These are phyloP conservation scores for Andrena bucephala DNA, from an alignment of 2,888 invertebrate species.

Conservation along the genomic window DNA sequence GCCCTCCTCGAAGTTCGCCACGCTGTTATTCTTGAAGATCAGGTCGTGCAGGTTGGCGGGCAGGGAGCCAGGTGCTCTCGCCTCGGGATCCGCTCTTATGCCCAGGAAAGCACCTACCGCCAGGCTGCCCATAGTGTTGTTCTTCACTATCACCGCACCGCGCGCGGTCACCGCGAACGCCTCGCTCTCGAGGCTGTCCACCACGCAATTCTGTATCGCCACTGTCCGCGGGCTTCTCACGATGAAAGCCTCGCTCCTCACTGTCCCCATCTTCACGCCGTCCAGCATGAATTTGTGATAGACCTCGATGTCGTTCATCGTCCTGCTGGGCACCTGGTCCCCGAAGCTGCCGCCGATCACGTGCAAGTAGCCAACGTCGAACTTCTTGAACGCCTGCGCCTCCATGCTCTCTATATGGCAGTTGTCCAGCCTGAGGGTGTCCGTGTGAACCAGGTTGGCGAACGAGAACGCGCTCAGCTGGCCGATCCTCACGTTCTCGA, in stretches of 20 bases:
- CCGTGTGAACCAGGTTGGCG: slow-evolving; percentile 89
- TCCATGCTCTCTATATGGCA: slow-evolving; percentile 88
- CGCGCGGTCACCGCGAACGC: slow-evolving; percentile 88
- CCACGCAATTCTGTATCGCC: slow-evolving; percentile 87
- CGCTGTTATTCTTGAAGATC: slow-evolving; percentile 88
- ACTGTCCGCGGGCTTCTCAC: slow-evolving; percentile 88
- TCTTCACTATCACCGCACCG: slow-evolving; percentile 89
- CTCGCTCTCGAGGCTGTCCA: slow-evolving; percentile 88
- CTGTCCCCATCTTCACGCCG: slow-evolving; percentile 88
- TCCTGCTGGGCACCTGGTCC: slow-evolving; percentile 88
- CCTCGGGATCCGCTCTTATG: slow-evolving; percentile 85
- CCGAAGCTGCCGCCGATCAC: slow-evolving; percentile 88
- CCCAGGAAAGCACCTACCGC: slow-evolving; percentile 88
- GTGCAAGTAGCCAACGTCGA: slow-evolving; percentile 89
- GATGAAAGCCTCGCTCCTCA: slow-evolving; percentile 90
- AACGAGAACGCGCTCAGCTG: slow-evolving; percentile 90
- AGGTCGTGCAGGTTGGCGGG: slow-evolving; percentile 86
- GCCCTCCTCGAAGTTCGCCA: slow-evolving; percentile 86
- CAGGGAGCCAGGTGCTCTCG: slow-evolving; percentile 82
- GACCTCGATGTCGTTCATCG: slow-evolving; percentile 91
- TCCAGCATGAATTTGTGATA: slow-evolving; percentile 89
- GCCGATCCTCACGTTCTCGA: slow-evolving; percentile 88
- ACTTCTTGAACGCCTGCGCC: slow-evolving; percentile 92
- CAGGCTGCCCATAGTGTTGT: slow-evolving; percentile 88
- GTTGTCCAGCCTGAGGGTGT: slow-evolving; percentile 88